Conservation (phyloP, 2,113 vertebrate genomes). For the Kobus ellipsiprymnus region DNA sequence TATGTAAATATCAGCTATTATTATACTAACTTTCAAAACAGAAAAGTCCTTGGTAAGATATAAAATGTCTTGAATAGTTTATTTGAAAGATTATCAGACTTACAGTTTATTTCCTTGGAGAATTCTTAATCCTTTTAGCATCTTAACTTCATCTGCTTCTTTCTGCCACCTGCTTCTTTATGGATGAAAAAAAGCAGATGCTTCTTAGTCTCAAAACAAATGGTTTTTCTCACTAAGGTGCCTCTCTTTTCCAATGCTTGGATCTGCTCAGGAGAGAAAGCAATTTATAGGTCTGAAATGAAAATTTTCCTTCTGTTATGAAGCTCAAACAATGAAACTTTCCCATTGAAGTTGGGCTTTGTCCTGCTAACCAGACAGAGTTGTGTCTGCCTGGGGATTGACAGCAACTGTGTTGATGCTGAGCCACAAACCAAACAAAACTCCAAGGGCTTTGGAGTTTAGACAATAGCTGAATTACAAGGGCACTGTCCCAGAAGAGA, state of each 20-base stretch:
- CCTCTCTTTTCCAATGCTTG: not conserved
- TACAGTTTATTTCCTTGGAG: not conserved
- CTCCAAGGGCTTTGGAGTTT: slow-evolving; percentile 67
- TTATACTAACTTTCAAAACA: not conserved
- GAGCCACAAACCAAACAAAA: slow-evolving; percentile 66
- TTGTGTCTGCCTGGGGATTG: not conserved
- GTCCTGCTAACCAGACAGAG: slow-evolving; percentile 41
- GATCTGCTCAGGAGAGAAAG: not conserved
- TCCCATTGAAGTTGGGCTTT: not conserved
- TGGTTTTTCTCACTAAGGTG: not conserved
- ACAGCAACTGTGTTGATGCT: slow-evolving; percentile 51
- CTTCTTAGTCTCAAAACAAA: not conserved
- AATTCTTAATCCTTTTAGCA: slow-evolving; percentile 17
- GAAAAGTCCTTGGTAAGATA: not conserved
- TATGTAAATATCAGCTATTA: not conserved
- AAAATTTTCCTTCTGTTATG: not conserved
- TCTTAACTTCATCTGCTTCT: not conserved
- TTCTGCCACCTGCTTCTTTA: not conserved
- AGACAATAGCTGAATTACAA: slow-evolving; percentile 67
- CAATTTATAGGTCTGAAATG: not conserved
- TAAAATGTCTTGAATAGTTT: not conserved
- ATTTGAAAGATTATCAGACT: not conserved
- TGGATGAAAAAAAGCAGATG: not conserved
- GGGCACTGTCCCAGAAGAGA: slow-evolving; percentile 68
- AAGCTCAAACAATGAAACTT: slow-evolving; percentile 8